Conservation (phyloP, 1,140 invertebrate genomes). For the Pissodes strobi region DNA sequence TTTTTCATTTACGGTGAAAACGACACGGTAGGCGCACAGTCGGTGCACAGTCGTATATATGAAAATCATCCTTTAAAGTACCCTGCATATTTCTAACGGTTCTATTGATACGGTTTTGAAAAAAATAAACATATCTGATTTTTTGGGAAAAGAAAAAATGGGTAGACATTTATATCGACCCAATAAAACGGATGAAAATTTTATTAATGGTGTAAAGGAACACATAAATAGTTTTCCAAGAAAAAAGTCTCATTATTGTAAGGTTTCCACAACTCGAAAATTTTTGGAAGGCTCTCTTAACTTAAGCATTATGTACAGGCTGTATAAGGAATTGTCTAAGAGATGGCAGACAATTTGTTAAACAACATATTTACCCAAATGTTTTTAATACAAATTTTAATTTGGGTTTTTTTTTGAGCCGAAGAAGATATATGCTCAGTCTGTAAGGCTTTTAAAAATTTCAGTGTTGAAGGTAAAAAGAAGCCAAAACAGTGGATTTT, state of each 20-base stretch:
- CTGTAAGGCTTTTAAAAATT: slow-evolving; percentile 49
- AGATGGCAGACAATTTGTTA: no score
- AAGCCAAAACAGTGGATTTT: slow-evolving; percentile 36
- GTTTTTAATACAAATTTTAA: neutral
- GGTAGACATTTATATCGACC: neutral
- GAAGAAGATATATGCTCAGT: slow-evolving; percentile 55
- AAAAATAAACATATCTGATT: slow-evolving; percentile 3
- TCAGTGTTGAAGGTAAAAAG: slow-evolving; percentile 41
- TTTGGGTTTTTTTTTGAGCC: slow-evolving; percentile 7
- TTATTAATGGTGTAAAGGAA: slow-evolving; percentile 5
- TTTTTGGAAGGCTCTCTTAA: slow-evolving; percentile 11
- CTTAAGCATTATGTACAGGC: slow-evolving; percentile 10
- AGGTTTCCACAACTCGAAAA: slow-evolving; percentile 1
- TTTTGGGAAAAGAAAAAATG: neutral
- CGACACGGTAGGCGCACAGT: no score
- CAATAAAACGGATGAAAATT: slow-evolving; percentile 1
- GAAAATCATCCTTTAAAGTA: no score
- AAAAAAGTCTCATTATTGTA: slow-evolving; percentile 14
- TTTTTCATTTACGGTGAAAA: no score
- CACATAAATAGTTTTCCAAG: slow-evolving; percentile 14
- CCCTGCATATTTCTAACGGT: no score
- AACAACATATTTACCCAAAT: no score
- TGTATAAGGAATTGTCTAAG: slow-evolving; percentile 1
- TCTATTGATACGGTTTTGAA: slow-evolving; percentile 10
- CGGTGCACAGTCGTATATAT: no score